Percentiles rank a stretch among this genome's conserved stretches.
Evolutionary conservation across 2,797 vertebrate species (phyloP).

Genomic region (Chloroceryle inda): DNA sequence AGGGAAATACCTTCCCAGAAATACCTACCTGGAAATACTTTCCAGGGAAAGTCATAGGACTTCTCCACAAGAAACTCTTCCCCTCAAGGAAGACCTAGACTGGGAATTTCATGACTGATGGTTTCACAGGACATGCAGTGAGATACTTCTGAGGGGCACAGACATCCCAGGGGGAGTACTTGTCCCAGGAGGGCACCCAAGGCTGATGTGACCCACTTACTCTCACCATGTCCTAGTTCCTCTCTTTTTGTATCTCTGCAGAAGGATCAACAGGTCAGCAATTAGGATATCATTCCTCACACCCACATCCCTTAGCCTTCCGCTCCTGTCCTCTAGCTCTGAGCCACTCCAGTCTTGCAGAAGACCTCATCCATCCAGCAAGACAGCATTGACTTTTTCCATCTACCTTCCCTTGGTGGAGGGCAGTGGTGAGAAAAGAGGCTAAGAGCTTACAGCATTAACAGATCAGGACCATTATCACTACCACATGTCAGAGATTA

Average conservation of each 20-base stretch:
- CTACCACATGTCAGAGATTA: constrained; percentile 65
- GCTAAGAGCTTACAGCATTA: constrained; percentile 53
- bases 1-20: not conserved
- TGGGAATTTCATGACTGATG: not conserved
- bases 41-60: not conserved
- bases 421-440: not conserved
- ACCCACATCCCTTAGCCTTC: constrained; percentile 19
- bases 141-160: not conserved
- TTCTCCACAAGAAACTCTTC: not conserved
- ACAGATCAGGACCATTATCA: constrained; percentile 62
- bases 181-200: not conserved
- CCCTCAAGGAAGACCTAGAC: not conserved
- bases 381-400: not conserved
- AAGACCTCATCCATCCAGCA: not conserved
- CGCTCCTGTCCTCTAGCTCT: not conserved
- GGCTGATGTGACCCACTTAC: constrained; percentile 43
- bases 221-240: not conserved
- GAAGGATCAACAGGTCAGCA: not conserved
- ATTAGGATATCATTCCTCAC: constrained; percentile 17
- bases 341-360: not conserved
- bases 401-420: not conserved
- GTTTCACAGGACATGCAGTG: rapidly evolving
- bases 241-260: not conserved
- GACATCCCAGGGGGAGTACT: not conserved
- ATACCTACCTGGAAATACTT: too few species aligned